Conservation (phyloP, 2,797 vertebrate species). For the Enteromius radiatus region DNA sequence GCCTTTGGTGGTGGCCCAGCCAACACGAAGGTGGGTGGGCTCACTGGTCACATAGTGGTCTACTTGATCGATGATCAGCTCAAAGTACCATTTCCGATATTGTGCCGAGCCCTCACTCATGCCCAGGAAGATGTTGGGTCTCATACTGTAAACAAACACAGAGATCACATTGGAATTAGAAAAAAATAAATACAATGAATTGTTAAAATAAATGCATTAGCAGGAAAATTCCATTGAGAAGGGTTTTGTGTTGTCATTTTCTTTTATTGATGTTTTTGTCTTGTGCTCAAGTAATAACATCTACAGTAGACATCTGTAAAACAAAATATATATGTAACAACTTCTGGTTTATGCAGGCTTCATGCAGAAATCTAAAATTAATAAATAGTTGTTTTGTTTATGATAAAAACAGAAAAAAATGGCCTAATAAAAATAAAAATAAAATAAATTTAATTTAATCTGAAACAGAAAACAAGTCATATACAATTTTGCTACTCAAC, state of each 20-base stretch:
- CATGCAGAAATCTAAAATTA: too few relatives aligned
- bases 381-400: neutral
- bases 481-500: neutral
- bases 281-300: neutral
- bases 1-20: constrained; percentile 96
- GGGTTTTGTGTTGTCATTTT: too few relatives aligned
- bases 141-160: constrained; percentile 80
- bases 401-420: neutral
- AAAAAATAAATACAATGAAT: neutral
- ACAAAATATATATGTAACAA: too few relatives aligned
- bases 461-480: neutral
- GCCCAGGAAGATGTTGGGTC: constrained; percentile 97
- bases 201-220: neutral
- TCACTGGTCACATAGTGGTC: constrained; percentile 94
- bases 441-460: neutral
- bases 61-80: constrained; percentile 95
- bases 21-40: constrained; percentile 92
- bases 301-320: too few relatives aligned
- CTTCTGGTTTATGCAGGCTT: too few relatives aligned
- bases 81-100: constrained; percentile 99
- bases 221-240: neutral
- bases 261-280: neutral
- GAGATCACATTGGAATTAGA: neutral
- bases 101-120: constrained; percentile 95
- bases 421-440: neutral